Evolutionary conservation across 2,888 invertebrate species (phyloP), one percentile per base, ranked within the genome.

Genomic region (Oxytorus armatus): DNA sequence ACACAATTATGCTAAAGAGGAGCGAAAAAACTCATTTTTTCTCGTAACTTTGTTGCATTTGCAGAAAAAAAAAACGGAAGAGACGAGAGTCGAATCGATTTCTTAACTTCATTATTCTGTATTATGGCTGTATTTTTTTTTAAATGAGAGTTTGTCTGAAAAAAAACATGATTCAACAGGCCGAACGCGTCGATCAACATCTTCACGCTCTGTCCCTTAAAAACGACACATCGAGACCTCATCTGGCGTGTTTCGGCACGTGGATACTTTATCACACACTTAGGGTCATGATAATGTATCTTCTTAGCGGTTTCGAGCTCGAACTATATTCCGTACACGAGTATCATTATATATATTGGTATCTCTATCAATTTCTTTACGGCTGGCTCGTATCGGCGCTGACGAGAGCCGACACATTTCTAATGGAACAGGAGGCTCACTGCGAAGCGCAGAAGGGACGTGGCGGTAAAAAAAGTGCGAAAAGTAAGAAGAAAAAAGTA

Each of bases 281-380:
- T 61, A 93, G 96, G 53, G 95, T 98, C 36, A 98, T 99, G 98
- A 96, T 98, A 87, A 96, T 98, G 90, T 99, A 98, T 92, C 93
- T 98, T 42, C 94, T 99, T 85, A 96, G 98, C 21, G 99, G 99
- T 0, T 97, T 99, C 87, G 98, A 99, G 90, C 93, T 99, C 70
- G 98, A 99, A 92, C 93, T 99, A 36, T 99, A 99, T 92, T 97
- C 98, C 77, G 96, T 96, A 23, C 98, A 99, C 91, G 99, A 99
- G 93, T 99, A 97, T 92, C 96, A 98, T 87, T 98, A 98, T 90
- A 96, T 99, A 85, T 99, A 96, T 92, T 98, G 98, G 98, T 98
- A 98, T 92, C 93, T 99, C 25, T 97, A 98, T 92, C 98, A 99
- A 93, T 97, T 98, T 91, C 93, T 99, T 2, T 98, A 97, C 92